phyloP scores from a whole-genome alignment of 2,113 vertebrate genomes.

The human region DNA sequence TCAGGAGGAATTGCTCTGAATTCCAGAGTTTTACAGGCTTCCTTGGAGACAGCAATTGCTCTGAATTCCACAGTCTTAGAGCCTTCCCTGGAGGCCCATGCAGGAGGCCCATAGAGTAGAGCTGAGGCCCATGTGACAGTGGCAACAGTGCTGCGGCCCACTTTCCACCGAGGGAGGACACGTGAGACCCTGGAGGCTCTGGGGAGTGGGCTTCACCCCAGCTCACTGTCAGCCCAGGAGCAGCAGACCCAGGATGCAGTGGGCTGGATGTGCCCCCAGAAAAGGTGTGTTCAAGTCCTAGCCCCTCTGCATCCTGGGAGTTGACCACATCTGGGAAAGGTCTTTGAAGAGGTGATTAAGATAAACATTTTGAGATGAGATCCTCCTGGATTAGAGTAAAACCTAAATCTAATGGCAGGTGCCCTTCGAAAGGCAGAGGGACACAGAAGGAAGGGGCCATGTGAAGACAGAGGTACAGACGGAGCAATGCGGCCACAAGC shows the following conservation, averaged over 20 bases:
- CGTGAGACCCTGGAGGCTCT: background rate
- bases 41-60: too few species aligned
- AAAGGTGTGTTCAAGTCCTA: too few species aligned
- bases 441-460: background rate
- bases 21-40: background rate
- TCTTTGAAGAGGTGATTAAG: background rate
- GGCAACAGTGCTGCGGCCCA: background rate
- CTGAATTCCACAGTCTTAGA: too few species aligned
- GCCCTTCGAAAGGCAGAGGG: background rate
- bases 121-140: background rate
- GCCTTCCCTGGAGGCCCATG: too few species aligned
- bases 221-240: accelerated
- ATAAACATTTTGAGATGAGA: accelerated
- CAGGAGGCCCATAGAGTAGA: background rate
- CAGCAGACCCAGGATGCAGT: background rate
- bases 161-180: background rate
- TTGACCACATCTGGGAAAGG: background rate
- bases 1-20: background rate
- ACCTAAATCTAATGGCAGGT: background rate
- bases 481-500: accelerated
- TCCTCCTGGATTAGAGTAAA: accelerated
- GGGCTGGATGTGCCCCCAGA: background rate
- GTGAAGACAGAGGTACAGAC: background rate
- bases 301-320: background rate
- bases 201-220: too few species aligned